These are phyloP conservation scores for Mastigias papua DNA, from an alignment of 30 jellyfish, hydroid and myxozoan species.

Conservation along the genomic window DNA sequence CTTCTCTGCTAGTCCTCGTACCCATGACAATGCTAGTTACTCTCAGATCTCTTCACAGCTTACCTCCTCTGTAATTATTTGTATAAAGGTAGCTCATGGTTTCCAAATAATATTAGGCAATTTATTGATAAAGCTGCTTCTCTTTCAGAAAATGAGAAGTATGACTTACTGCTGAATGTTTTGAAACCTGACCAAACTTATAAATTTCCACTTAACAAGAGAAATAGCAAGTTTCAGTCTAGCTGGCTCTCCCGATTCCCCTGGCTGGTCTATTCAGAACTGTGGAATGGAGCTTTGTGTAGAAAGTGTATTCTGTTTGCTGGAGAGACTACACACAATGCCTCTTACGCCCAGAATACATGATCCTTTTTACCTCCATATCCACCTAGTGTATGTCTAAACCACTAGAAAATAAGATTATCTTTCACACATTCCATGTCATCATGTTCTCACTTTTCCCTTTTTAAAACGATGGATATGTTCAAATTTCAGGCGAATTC, in stretches of 20 bases:
- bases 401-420: too few species aligned
- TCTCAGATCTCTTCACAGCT: neutral
- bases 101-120: neutral
- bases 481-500: too few species aligned
- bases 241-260: neutral
- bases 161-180: neutral
- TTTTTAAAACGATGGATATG: too few species aligned
- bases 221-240: neutral
- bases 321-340: conserved; percentile 12
- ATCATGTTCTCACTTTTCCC: too few species aligned
- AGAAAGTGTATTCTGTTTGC: conserved; percentile 44
- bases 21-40: neutral
- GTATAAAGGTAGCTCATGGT: neutral
- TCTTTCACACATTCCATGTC: too few species aligned
- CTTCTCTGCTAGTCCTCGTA: neutral
- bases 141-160: neutral
- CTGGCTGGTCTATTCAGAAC: neutral
- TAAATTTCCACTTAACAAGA: neutral
- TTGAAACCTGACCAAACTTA: neutral
- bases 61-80: neutral
- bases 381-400: too few species aligned
- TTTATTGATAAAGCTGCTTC: neutral
- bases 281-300: conserved; percentile 63
- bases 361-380: too few species aligned
- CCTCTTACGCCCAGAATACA: too few species aligned